Conservation (phyloP, 2,888 invertebrate genomes). For the Folsomia candida region DNA sequence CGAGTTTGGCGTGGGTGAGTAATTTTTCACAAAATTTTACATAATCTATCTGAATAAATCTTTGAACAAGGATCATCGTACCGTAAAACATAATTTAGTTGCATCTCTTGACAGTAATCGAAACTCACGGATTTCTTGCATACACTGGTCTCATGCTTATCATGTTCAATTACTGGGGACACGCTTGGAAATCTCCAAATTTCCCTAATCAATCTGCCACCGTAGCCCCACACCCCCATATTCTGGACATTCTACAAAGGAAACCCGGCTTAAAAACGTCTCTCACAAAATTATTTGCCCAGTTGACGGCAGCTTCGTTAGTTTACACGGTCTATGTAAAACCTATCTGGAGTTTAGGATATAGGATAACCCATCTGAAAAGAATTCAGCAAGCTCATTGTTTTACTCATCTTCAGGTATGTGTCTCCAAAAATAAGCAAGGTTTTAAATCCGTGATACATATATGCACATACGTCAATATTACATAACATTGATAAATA, state of each 20-base stretch:
- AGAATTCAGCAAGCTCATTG: neutral
- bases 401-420: constrained; percentile 2
- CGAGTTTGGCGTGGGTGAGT: constrained; percentile 9
- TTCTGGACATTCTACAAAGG: neutral
- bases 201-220: neutral
- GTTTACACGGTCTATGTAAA: constrained; percentile 5
- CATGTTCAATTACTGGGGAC: constrained; percentile 12
- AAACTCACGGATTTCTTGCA: constrained; percentile 1
- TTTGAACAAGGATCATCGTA: too few relatives aligned
- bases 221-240: neutral
- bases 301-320: neutral
- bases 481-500: neutral
- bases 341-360: constrained; percentile 10
- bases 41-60: too few relatives aligned
- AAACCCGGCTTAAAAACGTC: neutral
- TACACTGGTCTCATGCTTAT: constrained; percentile 4
- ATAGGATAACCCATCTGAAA: neutral
- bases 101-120: neutral
- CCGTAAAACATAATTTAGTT: too few relatives aligned
- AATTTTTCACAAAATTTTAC: too few relatives aligned
- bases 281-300: neutral
- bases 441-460: too few relatives aligned
- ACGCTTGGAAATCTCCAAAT: too few relatives aligned
- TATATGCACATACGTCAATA: neutral
- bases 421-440: too few relatives aligned